Evolutionary conservation across 1,140 invertebrate species (phyloP), one percentile per base, ranked within the genome.

Genomic region (Melitaea cinxia): DNA sequence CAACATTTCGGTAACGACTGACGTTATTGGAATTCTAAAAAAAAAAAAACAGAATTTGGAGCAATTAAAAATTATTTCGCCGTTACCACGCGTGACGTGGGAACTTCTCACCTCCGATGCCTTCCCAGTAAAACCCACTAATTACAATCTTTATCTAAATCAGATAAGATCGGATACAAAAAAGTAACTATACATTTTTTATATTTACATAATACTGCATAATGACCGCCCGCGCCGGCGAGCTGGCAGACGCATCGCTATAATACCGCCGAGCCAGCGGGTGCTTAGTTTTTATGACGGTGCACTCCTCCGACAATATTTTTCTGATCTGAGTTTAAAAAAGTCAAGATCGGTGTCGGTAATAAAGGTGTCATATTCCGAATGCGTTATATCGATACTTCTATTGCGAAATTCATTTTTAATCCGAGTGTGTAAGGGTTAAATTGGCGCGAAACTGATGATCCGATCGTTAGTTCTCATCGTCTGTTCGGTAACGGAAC

Each of bases 151-250:
- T 77, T 86, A 89, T 87, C 84, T 83, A 65, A 66, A 85, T 89
- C 82, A 85, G 85, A 88, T 88, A 88, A 71, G 70, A 30, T 58
- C 35, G 47, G 53, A 75, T 56, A 85, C 75, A 82, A 85, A 85
- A 80, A 71, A 39, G n/a, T 33, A 75, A 80, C 75, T 76, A 82
- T 86, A 83, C 80, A 76, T 71, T 83, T 80, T 77, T 77, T 15
- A 72, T 78, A 89, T 88, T 87, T 87, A 89, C 84, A 88, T 89
- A 88, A 88, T 88, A 85, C 87, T 83, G 82, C 81, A 80, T 81
- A 77, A 82, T 78, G 82, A 82, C 78, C 74, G 78, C 71, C 74
- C 72, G 72, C 74, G 78, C 42, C 59, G 57, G 49, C 49, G 52
- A 53, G 47, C 55, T 35, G 26, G 59, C 21, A 75, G 70, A 54